A percentile compares a stretch with the other conserved stretches of the same genome.
Conservation (phyloP, 2,888 invertebrate species). For the Orthosia gothica region DNA sequence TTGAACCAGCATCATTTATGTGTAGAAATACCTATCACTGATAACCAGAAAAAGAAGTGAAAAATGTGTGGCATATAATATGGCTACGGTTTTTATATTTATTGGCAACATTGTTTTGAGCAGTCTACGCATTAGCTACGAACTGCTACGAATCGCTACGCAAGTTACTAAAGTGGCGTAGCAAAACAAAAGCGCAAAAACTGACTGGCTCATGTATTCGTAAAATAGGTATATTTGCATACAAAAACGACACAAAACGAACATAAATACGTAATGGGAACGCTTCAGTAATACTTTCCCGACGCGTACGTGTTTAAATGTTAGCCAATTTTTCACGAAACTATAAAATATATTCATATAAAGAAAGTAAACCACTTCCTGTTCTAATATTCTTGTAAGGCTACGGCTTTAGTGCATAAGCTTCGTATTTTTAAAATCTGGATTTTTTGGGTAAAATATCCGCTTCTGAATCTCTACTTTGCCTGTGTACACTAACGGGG, state of each 20-base stretch:
- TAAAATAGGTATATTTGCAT: too few relatives aligned
- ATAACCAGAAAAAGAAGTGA: too few relatives aligned
- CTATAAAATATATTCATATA: slow-evolving; percentile 62
- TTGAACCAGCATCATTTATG: too few relatives aligned
- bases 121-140: slow-evolving; percentile 25
- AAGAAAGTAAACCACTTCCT: slow-evolving; percentile 59
- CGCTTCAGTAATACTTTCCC: slow-evolving; percentile 29
- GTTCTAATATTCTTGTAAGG: slow-evolving; percentile 57
- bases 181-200: slow-evolving; percentile 7
- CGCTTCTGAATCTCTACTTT: not conserved
- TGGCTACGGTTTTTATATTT: too few relatives aligned
- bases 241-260: too few relatives aligned
- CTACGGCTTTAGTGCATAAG: slow-evolving; percentile 15
- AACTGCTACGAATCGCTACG: slow-evolving; percentile 28
- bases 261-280: slow-evolving; percentile 44
- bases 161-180: not conserved
- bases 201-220: not conserved
- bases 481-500: not conserved
- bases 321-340: slow-evolving; percentile 57
- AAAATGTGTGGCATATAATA: too few relatives aligned
- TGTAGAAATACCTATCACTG: too few relatives aligned
- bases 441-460: not conserved
- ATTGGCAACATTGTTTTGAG: not conserved
- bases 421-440: too few relatives aligned
- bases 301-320: slow-evolving; percentile 42